phyloP scores from a whole-genome alignment of 2,797 vertebrate genomes.

The Thaleichthys pacificus region DNA sequence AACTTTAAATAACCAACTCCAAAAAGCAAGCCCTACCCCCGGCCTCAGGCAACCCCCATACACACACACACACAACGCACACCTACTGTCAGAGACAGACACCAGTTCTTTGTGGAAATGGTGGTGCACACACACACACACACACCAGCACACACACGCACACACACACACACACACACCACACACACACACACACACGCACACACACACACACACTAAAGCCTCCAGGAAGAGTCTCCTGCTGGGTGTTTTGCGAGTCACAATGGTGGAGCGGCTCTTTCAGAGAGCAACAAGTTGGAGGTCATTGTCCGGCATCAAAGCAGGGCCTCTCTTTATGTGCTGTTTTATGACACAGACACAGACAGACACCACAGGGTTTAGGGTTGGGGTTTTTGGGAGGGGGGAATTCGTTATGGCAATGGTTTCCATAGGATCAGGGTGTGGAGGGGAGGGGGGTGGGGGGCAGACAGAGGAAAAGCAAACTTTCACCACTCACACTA shows the following conservation, averaged over 20 bases:
- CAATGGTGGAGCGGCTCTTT: slow-evolving; percentile 5
- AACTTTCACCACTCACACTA: slow-evolving; percentile 53
- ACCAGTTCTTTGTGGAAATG: background rate
- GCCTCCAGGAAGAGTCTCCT: slow-evolving; percentile 23
- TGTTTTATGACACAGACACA: slow-evolving; percentile 57
- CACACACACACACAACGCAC: slow-evolving; percentile 16
- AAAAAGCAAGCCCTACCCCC: slow-evolving; percentile 9
- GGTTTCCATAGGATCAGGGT: slow-evolving; percentile 17
- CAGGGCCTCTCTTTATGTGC: slow-evolving; percentile 45
- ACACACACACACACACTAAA: slow-evolving; percentile 25
- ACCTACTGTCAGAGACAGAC: slow-evolving; percentile 4
- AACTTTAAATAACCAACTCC: slow-evolving; percentile 56
- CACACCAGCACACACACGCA: slow-evolving; percentile 19
- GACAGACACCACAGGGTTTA: slow-evolving; percentile 52
- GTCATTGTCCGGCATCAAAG: slow-evolving; percentile 74
- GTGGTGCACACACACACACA: slow-evolving; percentile 15
- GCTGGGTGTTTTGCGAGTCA: slow-evolving; percentile 21
- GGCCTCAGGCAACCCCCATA: slow-evolving; percentile 14
- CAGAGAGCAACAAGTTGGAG: slow-evolving; percentile 65
- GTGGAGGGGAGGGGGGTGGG: slow-evolving; percentile 23
- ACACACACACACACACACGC: slow-evolving; percentile 14
- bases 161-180: slow-evolving; percentile 21
- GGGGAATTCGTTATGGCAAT: slow-evolving; percentile 11
- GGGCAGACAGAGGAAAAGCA: slow-evolving; percentile 27
- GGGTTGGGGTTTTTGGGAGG: background rate